A percentile compares a stretch with the other conserved stretches of the same genome.
Evolutionary conservation across 2,113 vertebrate species (phyloP).

Genomic region (Otocyon megalotis): DNA sequence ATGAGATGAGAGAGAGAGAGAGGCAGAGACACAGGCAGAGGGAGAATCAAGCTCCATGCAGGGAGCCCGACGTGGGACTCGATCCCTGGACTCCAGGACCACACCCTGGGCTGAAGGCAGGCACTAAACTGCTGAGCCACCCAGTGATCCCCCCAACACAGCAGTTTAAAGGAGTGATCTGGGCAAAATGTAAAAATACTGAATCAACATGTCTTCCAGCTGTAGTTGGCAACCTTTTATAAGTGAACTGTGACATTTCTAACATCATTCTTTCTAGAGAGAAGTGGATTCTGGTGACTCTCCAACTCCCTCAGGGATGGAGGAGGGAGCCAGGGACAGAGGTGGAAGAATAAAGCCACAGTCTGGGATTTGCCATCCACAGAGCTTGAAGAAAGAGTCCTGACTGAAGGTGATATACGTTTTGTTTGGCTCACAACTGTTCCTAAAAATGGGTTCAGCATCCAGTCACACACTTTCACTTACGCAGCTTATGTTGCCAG

Average conservation of each 20-base stretch:
- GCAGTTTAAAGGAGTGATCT: not conserved
- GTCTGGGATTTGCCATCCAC: not conserved
- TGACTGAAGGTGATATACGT: rapidly evolving
- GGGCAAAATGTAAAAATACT: not conserved
- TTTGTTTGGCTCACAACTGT: not conserved
- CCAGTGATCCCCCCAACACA: too few relatives aligned
- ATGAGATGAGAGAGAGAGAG: too few relatives aligned
- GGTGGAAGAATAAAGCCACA: not conserved
- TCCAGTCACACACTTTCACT: not conserved
- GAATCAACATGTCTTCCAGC: not conserved
- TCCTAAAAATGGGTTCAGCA: not conserved
- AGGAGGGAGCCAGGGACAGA: not conserved
- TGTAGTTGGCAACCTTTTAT: not conserved
- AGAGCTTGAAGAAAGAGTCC: not conserved
- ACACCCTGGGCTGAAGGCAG: too few relatives aligned
- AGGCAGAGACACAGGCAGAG: too few relatives aligned
- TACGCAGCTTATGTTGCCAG: not conserved
- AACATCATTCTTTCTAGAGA: not conserved
- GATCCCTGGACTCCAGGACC: too few relatives aligned
- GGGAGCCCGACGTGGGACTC: too few relatives aligned
- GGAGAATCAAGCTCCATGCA: too few relatives aligned
- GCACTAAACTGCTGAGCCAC: too few relatives aligned
- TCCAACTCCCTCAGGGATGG: not conserved
- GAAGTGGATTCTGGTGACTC: not conserved
- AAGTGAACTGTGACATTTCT: not conserved